Base-by-base conservation (phyloP, 2,113 vertebrate species). In the Acanthisitta chloris region DNA sequence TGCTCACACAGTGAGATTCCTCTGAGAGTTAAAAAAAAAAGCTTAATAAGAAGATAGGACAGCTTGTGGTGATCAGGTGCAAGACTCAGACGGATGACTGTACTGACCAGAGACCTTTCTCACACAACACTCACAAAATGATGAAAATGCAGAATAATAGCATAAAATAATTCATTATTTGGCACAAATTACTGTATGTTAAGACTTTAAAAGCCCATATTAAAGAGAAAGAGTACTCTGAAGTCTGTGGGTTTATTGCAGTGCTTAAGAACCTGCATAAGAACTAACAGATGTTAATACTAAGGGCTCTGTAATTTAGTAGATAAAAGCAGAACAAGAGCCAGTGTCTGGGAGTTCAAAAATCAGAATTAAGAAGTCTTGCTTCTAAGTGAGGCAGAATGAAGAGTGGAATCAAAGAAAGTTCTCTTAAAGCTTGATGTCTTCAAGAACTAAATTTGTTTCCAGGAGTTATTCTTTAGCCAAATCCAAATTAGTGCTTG, bases 301-400 rank as follows among this genome's bases (percentile, higher is more conserved):
- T 38, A 66, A 89, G 17, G 42, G 21, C 19, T 69, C 42, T 78
- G 45, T 49, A 94, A 89, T 87, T 74, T 46, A 80, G 34, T 33
- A 93, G 80, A 92, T 87, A 94, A 92, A 85, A 87, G 66, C 29
- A 81, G 71, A 86, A 81, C 21, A 88, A 88, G 51, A 86, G 17
- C 13, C 57, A 85, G 43, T 25, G 10, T 42, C 33, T 67, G 6
- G 19, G 82, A 80, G 34, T 64, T 61, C 42, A 79, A 90, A 87
- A 91, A 42, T 29, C 29, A 49, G 40, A 88, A n/a, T 67, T 85
- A 43, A 88, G 46, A 69, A 34, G 8, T 55, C 52, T 58, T 52
- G 48, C 8, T 79, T 94, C 34, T 79, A 57, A 85, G 29, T 54
- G 43, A 88, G 26, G 8, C 15, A 79, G 43, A 66, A 8, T 52